Conservation (phyloP, 2,113 vertebrate species). For the Natator depressus region DNA sequence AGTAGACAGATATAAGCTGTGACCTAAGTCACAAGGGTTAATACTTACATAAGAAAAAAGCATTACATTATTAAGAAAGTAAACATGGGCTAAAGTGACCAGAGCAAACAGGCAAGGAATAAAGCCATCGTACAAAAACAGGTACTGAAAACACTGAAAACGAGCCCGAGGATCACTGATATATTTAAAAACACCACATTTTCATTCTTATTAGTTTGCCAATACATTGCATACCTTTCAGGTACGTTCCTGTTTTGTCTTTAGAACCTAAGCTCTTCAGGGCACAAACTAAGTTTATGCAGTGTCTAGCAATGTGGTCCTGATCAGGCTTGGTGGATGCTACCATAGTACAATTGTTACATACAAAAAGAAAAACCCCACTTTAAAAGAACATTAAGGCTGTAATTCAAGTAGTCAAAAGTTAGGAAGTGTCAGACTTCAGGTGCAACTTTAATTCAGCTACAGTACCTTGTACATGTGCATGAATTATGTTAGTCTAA, state of each 20-base stretch:
- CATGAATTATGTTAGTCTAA: not conserved
- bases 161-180: not conserved
- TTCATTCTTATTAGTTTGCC: not conserved
- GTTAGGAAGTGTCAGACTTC: conserved; percentile 34
- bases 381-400: not conserved
- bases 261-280: not conserved
- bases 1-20: not conserved
- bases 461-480: not conserved
- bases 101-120: not conserved
- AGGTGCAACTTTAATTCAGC: not conserved
- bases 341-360: not conserved
- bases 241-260: not conserved
- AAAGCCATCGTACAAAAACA: not conserved
- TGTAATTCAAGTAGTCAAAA: not conserved
- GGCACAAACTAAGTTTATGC: not conserved
- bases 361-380: not conserved
- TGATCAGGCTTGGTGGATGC: not conserved
- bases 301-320: not conserved
- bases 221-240: not conserved
- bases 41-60: not conserved
- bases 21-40: not conserved
- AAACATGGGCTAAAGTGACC: not conserved
- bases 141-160: not conserved
- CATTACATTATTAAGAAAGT: not conserved
- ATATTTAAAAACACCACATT: not conserved